Percentiles rank a stretch among this genome's conserved stretches.
Evolutionary conservation across 2,797 vertebrate species (phyloP).

Genomic region (Pangasius larnaudii): DNA sequence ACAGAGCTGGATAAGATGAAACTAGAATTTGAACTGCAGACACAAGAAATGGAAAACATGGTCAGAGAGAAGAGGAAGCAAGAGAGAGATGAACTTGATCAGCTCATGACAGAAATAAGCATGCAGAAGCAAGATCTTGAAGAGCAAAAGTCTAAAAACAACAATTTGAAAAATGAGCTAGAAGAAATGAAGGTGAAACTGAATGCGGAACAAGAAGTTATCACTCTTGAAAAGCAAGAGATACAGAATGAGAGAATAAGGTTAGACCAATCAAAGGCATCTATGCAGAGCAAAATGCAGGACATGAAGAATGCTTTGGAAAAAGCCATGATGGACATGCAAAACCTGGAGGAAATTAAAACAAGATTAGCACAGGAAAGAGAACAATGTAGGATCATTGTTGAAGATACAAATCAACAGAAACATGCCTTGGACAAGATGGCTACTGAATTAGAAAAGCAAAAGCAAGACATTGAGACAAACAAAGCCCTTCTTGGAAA

Average conservation of each 20-base stretch:
- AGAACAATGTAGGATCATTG: not conserved
- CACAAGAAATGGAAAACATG: not conserved
- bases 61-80: not conserved
- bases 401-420: slow-evolving; percentile 17
- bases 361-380: no score
- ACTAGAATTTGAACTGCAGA: not conserved
- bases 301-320: no score
- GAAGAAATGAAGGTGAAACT: not conserved
- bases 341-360: no score
- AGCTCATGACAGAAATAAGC: no score
- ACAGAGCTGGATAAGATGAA: not conserved
- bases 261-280: no score
- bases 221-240: not conserved
- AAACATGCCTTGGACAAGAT: slow-evolving; percentile 17
- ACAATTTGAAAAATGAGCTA: not conserved
- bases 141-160: no score
- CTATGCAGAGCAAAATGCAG: no score
- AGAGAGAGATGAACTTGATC: slow-evolving; percentile 3
- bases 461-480: slow-evolving; percentile 12
- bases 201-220: not conserved
- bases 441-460: slow-evolving; percentile 1
- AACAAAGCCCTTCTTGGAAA: slow-evolving; percentile 29
- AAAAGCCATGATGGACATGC: no score
- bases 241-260: not conserved
- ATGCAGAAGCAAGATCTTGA: no score